Percentiles rank a stretch among this genome's conserved stretches.
Conservation (phyloP, 1,140 invertebrate genomes). For the Tribolium castaneum region DNA sequence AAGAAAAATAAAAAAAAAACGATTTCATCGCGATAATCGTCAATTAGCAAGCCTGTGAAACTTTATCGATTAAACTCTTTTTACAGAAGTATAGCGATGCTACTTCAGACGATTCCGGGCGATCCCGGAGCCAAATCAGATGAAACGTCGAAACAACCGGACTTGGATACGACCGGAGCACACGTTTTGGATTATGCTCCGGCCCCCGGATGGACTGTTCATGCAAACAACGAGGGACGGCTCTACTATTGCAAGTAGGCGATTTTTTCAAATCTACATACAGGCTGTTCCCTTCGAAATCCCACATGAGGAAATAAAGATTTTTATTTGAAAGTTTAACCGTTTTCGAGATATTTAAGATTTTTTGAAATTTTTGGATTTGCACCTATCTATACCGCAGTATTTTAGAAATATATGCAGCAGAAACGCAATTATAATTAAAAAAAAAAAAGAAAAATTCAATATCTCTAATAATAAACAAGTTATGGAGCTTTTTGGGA, state of each 20-base stretch:
- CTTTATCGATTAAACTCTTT: not conserved
- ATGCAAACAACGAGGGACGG: conserved; percentile 77
- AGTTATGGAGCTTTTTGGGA: too few species aligned
- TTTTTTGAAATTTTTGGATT: too few species aligned
- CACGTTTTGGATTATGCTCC: conserved; percentile 62
- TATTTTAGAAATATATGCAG: too few species aligned
- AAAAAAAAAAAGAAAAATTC: too few species aligned
- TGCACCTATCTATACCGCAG: too few species aligned
- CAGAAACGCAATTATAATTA: too few species aligned
- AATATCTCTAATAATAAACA: too few species aligned
- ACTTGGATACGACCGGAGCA: conserved; percentile 41
- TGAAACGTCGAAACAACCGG: conserved; percentile 2
- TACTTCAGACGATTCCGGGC: conserved; percentile 17
- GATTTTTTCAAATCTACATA: not conserved
- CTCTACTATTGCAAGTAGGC: conserved; percentile 87
- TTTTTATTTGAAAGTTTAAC: too few species aligned
- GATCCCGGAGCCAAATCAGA: conserved; percentile 27
- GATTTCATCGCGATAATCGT: not conserved
- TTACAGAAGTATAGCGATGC: conserved; percentile 22
- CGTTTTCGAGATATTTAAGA: too few species aligned
- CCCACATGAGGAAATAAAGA: too few species aligned
- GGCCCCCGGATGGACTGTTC: conserved; percentile 75
- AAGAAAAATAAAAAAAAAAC: too few species aligned
- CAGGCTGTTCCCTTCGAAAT: too few species aligned
- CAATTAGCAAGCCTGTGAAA: not conserved